Percentiles rank a stretch among this genome's conserved stretches.
phyloP scores from a whole-genome alignment of 2,888 invertebrate species.

The Protophormia terraenovae region DNA sequence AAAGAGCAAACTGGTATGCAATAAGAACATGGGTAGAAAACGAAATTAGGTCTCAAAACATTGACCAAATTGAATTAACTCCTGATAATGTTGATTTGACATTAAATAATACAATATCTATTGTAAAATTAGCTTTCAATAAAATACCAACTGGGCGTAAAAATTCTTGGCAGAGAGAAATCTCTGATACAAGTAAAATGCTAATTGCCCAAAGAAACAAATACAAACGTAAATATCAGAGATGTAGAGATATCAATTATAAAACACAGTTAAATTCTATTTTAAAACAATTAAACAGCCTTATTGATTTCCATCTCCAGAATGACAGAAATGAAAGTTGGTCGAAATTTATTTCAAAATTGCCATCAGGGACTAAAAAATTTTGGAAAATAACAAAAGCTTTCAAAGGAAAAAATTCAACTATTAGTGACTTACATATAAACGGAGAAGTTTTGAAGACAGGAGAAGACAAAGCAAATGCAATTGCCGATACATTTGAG shows the following conservation, averaged over 20 bases:
- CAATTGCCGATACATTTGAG: background rate
- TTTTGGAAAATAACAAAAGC: too few relatives aligned
- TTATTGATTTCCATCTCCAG: background rate
- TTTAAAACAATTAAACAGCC: background rate
- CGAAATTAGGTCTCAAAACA: background rate
- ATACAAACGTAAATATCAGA: too few relatives aligned
- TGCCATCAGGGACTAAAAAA: background rate
- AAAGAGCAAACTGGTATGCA: background rate
- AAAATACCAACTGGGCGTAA: background rate
- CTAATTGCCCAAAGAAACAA: too few relatives aligned
- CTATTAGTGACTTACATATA: background rate
- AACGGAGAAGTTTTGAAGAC: background rate
- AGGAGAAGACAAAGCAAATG: background rate
- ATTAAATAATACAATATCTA: too few relatives aligned
- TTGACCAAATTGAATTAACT: too few relatives aligned
- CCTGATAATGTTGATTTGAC: too few relatives aligned
- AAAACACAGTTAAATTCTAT: background rate
- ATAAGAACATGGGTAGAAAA: background rate
- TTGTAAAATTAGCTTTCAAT: background rate
- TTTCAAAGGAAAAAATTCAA: background rate
- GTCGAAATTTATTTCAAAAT: background rate
- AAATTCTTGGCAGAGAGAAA: background rate
- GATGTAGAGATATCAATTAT: background rate
- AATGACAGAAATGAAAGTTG: background rate
- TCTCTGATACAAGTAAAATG: too few relatives aligned